Evolutionary conservation across 1,140 invertebrate species (phyloP).

Genomic region (Drosophila nigromelanica): DNA sequence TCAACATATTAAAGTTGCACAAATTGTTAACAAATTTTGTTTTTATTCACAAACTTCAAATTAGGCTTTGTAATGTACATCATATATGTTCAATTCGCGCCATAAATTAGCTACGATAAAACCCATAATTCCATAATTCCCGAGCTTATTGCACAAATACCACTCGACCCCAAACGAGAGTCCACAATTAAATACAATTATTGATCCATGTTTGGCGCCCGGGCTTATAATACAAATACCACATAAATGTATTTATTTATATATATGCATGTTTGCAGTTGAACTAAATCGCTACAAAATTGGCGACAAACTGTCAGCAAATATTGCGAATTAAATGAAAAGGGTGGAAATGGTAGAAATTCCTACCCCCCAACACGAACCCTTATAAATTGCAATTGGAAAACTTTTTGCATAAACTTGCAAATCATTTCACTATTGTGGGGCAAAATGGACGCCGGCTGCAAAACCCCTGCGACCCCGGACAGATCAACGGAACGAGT

Average conservation of each 20-base stretch:
- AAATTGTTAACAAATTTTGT: too few relatives aligned
- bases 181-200: background rate
- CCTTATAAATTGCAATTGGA: conserved; percentile 33
- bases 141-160: background rate
- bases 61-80: background rate
- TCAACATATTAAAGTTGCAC: too few relatives aligned
- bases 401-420: conserved; percentile 38
- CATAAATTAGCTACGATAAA: conserved; percentile 8
- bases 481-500: conserved; percentile 11
- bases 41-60: background rate
- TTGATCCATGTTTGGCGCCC: conserved; percentile 3
- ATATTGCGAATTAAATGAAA: background rate
- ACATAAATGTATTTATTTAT: background rate
- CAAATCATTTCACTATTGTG: conserved; percentile 31
- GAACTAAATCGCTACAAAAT: conserved; percentile 12
- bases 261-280: conserved; percentile 13
- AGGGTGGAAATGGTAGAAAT: background rate
- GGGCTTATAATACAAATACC: conserved; percentile 2
- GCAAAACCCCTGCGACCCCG: background rate
- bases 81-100: background rate
- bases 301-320: conserved; percentile 21
- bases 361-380: background rate
- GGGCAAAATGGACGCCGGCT: conserved; percentile 3
- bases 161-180: background rate
- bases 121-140: background rate